A percentile compares a stretch with the other conserved stretches of the same genome.
Evolutionary conservation across 1,140 invertebrate species (phyloP).

Genomic region (Liolophura sinensis): DNA sequence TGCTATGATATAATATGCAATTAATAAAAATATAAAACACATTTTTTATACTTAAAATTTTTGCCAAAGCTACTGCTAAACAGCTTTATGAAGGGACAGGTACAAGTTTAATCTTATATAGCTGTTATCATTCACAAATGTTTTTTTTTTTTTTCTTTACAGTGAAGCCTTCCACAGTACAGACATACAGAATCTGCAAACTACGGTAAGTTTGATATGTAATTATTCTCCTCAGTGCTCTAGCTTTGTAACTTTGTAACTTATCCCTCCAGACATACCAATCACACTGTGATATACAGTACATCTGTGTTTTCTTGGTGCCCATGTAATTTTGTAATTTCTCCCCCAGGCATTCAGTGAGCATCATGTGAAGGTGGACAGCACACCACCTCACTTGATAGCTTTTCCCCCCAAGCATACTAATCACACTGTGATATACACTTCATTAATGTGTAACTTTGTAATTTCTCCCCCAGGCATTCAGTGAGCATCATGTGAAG

Average conservation of each 20-base stretch:
- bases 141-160: conserved; percentile 20
- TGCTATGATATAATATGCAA: too few species aligned
- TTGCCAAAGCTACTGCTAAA: too few species aligned
- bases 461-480: conserved; percentile 33
- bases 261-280: background rate
- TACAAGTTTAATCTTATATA: too few species aligned
- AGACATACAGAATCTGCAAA: conserved; percentile 28
- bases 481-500: conserved; percentile 6
- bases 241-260: background rate
- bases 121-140: too few species aligned
- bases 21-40: too few species aligned
- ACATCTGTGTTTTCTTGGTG: too few species aligned
- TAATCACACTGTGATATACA: background rate
- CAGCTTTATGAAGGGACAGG: too few species aligned
- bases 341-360: conserved; percentile 35
- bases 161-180: conserved; percentile 42
- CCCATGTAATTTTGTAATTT: conserved; percentile 6
- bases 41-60: too few species aligned
- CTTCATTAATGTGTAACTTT: too few species aligned
- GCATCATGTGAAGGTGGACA: background rate
- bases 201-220: conserved; percentile 39
- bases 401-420: background rate
- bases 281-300: background rate
- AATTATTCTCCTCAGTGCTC: too few species aligned
- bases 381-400: conserved; percentile 1